Conservation (phyloP, 2,113 vertebrate species). For the Lucifuga dentata region DNA sequence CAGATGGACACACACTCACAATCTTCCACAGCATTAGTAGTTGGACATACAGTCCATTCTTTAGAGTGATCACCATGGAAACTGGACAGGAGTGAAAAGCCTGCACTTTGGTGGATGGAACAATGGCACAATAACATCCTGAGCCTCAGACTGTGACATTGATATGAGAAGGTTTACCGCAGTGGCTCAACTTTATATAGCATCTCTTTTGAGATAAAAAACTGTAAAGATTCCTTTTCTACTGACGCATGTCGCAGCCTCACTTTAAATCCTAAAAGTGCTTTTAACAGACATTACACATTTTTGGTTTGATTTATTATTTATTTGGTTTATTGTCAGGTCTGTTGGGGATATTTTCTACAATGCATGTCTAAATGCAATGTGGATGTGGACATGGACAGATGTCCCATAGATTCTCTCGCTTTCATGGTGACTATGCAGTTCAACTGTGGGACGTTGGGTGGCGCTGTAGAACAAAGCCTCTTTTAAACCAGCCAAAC, state of each 20-base stretch:
- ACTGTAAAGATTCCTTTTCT: not conserved
- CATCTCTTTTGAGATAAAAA: slow-evolving; percentile 27
- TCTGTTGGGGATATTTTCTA: too few relatives aligned
- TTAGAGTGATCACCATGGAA: slow-evolving; percentile 84
- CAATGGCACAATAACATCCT: slow-evolving; percentile 53
- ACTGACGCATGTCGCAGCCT: not conserved
- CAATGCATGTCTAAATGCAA: too few relatives aligned
- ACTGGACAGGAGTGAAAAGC: slow-evolving; percentile 77
- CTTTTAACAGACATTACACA: too few relatives aligned
- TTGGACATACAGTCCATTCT: slow-evolving; percentile 76
- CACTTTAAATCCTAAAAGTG: not conserved
- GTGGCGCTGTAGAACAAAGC: too few relatives aligned
- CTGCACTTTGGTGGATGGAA: slow-evolving; percentile 53
- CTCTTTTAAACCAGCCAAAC: too few relatives aligned
- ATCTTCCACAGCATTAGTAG: slow-evolving; percentile 68
- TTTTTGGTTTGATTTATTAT: too few relatives aligned
- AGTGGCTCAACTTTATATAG: slow-evolving; percentile 32
- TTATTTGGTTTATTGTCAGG: too few relatives aligned
- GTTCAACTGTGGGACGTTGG: too few relatives aligned
- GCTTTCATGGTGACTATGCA: too few relatives aligned
- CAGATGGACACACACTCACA: slow-evolving; percentile 15
- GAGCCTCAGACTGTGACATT: slow-evolving; percentile 48
- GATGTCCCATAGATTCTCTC: too few relatives aligned
- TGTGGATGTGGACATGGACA: too few relatives aligned
- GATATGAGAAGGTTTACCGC: slow-evolving; percentile 28